Base-by-base conservation (phyloP, 2,888 invertebrate genomes). In the Lasioglossum vierecki region DNA sequence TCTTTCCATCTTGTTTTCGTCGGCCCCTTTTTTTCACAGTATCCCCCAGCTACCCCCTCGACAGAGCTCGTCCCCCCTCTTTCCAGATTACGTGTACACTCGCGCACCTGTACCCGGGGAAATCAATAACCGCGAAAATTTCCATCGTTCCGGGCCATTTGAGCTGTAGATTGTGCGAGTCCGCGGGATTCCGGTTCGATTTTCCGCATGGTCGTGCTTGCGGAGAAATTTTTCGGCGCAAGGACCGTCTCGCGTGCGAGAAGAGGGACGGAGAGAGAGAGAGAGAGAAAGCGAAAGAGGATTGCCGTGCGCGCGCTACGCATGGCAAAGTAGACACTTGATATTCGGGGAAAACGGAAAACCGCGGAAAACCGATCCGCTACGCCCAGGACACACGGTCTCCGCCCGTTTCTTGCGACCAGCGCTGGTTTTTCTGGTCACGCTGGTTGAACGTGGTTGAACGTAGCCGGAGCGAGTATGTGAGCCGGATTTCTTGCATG, bases 51-150 rank as follows among this genome's bases (percentile, higher is more conserved):
- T 35, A 26, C 6, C 76, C 76, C 15, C 15, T 30, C 5, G 6
- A 63, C 22, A 18, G 22, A 18, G 18, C 35, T 9, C 13, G 4
- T 0, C 22, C 4, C 30, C 76, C 26, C 75, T 57, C 68, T 80
- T 26, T 57, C 71, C 81, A 86, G 87, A 90, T 87, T 89, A 86
- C 85, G 87, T 86, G 86, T 80, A 88, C 76, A 88, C 76, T 79
- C 86, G 83, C 88, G 90, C 91, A 91, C 90, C 88, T 91, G 90
- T 85, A 88, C 81, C 83, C 79, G 88, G 88, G 84, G 91, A 91
- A 91, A 92, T 91, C 90, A 91, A 91, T 92, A 91, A 91, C 89
- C 90, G 90, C 90, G 91, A 92, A 92, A 92, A 91, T 92, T 91
- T 88, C 89, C 91, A 91, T 91, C 91, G 91, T 92, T 92, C 91